Evolutionary conservation across 2,113 vertebrate species (phyloP).

Genomic region (Corydoras sp.): DNA sequence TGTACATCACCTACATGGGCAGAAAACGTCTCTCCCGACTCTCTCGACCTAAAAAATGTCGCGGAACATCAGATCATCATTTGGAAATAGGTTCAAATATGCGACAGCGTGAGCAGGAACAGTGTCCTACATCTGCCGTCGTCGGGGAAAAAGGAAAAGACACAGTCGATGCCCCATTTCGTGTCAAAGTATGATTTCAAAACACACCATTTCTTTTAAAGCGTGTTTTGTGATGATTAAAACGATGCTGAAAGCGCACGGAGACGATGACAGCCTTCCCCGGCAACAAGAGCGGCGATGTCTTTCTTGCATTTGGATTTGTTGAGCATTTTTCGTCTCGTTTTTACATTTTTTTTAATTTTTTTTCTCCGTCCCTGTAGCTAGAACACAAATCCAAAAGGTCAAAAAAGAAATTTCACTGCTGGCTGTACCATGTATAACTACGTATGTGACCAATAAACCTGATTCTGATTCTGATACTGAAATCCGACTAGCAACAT

Average conservation of each 20-base stretch:
- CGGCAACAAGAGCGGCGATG: constrained; percentile 34
- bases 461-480: too few relatives aligned
- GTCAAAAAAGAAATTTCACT: too few relatives aligned
- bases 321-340: neutral
- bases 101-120: constrained; percentile 10
- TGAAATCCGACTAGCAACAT: constrained; percentile 33
- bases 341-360: constrained; percentile 15
- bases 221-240: constrained; percentile 13
- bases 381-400: constrained; percentile 26
- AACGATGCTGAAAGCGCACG: constrained; percentile 13
- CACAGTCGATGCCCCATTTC: neutral
- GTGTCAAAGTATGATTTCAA: constrained; percentile 9
- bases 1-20: neutral
- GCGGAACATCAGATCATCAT: neutral
- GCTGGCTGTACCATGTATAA: too few relatives aligned
- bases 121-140: constrained; percentile 21
- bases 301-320: constrained; percentile 3
- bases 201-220: constrained; percentile 10
- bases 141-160: constrained; percentile 10
- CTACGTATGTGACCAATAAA: too few relatives aligned
- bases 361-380: constrained; percentile 11
- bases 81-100: constrained; percentile 2
- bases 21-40: neutral
- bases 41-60: neutral
- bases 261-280: constrained; percentile 24